A percentile compares a stretch with the other conserved stretches of the same genome.
Conservation (phyloP, 2,888 invertebrate species). For the Erebia palarica region DNA sequence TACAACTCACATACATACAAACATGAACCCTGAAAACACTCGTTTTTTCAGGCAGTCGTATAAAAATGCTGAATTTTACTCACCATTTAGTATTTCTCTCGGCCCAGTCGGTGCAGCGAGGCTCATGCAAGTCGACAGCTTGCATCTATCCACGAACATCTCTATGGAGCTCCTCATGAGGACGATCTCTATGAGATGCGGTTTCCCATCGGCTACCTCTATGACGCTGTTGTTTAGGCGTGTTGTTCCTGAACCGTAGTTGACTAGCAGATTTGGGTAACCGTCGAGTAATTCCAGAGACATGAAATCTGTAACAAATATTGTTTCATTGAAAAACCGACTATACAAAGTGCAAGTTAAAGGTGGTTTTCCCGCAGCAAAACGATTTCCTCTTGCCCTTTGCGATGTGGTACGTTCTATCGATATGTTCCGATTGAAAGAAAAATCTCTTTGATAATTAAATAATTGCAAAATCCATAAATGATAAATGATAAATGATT, state of each 20-base stretch:
- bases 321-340: background rate
- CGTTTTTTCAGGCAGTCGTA: too few species aligned
- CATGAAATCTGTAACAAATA: slow-evolving; percentile 88
- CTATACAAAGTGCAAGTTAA: too few species aligned
- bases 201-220: slow-evolving; percentile 90
- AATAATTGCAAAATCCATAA: too few species aligned
- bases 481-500: too few species aligned
- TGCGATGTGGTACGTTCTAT: too few species aligned
- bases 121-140: slow-evolving; percentile 86
- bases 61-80: slow-evolving; percentile 41
- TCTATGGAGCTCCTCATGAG: slow-evolving; percentile 85
- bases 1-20: too few species aligned
- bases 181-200: slow-evolving; percentile 93
- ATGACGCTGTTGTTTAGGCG: slow-evolving; percentile 86
- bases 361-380: too few species aligned
- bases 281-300: slow-evolving; percentile 93
- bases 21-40: too few species aligned
- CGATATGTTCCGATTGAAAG: too few species aligned
- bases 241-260: slow-evolving; percentile 93
- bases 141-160: slow-evolving; percentile 90
- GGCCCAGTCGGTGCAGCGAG: slow-evolving; percentile 86
- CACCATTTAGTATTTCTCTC: slow-evolving; percentile 87
- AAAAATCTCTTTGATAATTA: too few species aligned
- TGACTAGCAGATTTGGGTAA: slow-evolving; percentile 90
- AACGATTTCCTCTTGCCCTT: too few species aligned